A percentile compares a stretch with the other conserved stretches of the same genome.
Conservation (phyloP, 2,888 invertebrate species). For the Leistus spinibarbis region DNA sequence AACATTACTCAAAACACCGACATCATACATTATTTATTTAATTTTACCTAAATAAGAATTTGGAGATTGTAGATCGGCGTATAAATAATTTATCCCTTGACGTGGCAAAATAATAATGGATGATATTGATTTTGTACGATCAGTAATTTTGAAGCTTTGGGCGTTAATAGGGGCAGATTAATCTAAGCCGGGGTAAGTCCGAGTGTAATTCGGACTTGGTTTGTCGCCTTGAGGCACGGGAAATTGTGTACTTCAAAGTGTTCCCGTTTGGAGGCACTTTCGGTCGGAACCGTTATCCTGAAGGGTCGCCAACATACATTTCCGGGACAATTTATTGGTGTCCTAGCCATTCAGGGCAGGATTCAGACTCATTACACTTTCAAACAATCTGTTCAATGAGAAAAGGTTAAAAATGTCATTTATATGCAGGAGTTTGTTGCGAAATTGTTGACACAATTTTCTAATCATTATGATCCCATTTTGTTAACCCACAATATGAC, state of each 20-base stretch:
- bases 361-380: not conserved
- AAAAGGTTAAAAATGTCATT: not conserved
- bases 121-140: too few species aligned
- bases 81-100: too few species aligned
- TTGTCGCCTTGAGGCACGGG: not conserved
- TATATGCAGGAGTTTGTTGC: not conserved
- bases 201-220: too few species aligned
- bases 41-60: not conserved
- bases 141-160: too few species aligned
- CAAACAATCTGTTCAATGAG: too few species aligned
- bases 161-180: not conserved
- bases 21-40: not conserved
- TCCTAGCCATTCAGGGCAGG: not conserved
- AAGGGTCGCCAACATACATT: slow-evolving; percentile 19
- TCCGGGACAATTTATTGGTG: slow-evolving; percentile 22
- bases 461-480: not conserved
- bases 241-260: slow-evolving; percentile 16
- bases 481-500: not conserved
- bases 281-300: slow-evolving; percentile 15
- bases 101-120: too few species aligned
- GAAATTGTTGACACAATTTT: not conserved
- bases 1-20: not conserved
- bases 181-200: not conserved
- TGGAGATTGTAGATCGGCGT: too few species aligned
- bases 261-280: not conserved